Conservation (phyloP, 2,888 invertebrate species). For the Pelosia muscerda region DNA sequence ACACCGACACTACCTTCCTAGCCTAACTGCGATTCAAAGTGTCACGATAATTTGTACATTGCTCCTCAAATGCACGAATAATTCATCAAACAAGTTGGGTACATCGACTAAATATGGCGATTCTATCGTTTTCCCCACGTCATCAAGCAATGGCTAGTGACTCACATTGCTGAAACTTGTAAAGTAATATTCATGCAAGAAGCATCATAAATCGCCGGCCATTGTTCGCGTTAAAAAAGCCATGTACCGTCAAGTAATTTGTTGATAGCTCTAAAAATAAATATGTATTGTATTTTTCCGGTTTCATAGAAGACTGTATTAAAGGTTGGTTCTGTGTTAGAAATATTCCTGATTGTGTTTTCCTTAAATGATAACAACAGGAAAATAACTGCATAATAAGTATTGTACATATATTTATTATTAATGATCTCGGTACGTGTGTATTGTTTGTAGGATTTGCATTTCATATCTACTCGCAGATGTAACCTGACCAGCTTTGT, state of each 20-base stretch:
- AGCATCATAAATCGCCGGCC: constrained; percentile 49
- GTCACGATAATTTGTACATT: neutral
- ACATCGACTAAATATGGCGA: neutral
- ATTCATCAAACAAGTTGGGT: neutral
- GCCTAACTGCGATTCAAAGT: neutral
- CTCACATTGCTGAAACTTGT: constrained; percentile 32
- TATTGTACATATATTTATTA: constrained; percentile 44
- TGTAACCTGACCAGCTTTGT: neutral
- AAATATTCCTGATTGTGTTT: constrained; percentile 53
- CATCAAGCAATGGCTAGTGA: constrained; percentile 55
- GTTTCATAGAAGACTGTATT: neutral
- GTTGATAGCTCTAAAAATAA: constrained; percentile 26
- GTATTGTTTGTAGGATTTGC: constrained; percentile 27
- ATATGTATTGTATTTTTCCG: neutral
- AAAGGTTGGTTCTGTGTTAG: constrained; percentile 28
- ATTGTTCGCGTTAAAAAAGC: constrained; percentile 61
- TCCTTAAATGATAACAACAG: constrained; percentile 69
- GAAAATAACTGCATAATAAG: constrained; percentile 55
- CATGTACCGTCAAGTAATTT: constrained; percentile 56
- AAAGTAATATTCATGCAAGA: constrained; percentile 40
- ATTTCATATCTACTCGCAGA: constrained; percentile 7
- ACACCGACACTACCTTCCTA: neutral
- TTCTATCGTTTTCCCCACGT: constrained; percentile 52
- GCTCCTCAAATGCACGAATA: neutral
- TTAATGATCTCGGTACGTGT: constrained; percentile 33